Base-by-base conservation (phyloP, 35 echinoderm and acorn worm genomes). In the Lytechinus pictus region DNA sequence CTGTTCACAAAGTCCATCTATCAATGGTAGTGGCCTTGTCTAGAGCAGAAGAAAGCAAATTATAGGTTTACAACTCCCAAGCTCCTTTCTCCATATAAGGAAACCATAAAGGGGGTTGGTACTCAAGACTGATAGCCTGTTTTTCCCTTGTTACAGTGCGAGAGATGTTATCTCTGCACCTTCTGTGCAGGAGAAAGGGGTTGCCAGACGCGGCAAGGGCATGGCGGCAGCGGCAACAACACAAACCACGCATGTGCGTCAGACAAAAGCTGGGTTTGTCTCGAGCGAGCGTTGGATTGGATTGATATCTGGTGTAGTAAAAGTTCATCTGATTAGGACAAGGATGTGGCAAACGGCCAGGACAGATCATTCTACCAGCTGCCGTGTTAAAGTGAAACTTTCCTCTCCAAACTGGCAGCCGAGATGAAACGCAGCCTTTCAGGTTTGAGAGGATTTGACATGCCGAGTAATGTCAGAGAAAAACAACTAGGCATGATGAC, bases 81-180 rank as follows among this genome's bases (percentile, higher is more conserved):
- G 66, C 66, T 79, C 4, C 66, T 79, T 79, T 79, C 66, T 24
- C 66, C 66, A 79, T 79, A 79, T 79, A 79, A 24, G 66, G 66
- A 79, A 16, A 24, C 66, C 66, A 79, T 24, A 14, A n/a, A 44
- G 1, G 19, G 66, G 19, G 19, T 79, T 58, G n/a, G 6, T 79
- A 24, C 66, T 79, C 66, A 79, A 79, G 66, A 79, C 19, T 79
- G 66, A 24, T 79, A 24, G 66, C 66, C 66, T 79, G 66, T 79
- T 79, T 79, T 79, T 79, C 52, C 29, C 52, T 29, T 4, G 3
- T 44, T 44, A 44, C 33, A 44, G 2, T 90, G 52, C 11, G 12
- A 51, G 87, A 13, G 52, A 90, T 90, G 88, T 90, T 90, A 90
- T 90, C 88, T n/a, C 88, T 52, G 28, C 88, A 90, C 88, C 52